Evolutionary conservation across 2,113 vertebrate species (phyloP).

Genomic region (Lepisosteus osseus): DNA sequence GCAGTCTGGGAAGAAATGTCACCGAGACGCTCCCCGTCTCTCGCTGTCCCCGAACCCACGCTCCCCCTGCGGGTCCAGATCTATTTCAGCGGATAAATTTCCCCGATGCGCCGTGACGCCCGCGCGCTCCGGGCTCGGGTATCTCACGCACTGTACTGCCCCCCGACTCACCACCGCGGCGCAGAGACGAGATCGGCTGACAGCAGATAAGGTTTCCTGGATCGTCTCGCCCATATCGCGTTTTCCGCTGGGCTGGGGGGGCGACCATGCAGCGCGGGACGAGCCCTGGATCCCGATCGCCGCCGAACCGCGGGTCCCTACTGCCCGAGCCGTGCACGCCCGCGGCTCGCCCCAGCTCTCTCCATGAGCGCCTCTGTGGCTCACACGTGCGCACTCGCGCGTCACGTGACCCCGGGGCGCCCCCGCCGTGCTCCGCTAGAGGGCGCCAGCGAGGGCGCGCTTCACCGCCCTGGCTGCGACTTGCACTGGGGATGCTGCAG

Average conservation of each 20-base stretch:
- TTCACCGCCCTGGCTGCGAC: no score
- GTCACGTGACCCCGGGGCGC: conserved; percentile 36
- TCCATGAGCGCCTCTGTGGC: conserved; percentile 45
- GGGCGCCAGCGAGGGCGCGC: no score
- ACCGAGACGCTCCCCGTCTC: no score
- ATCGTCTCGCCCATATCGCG: conserved; percentile 32
- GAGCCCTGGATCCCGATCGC: background rate
- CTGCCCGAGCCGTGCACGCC: conserved; percentile 5
- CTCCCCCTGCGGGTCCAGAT: no score
- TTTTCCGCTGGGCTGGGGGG: background rate
- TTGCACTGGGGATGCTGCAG: no score
- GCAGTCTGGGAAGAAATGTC: conserved; percentile 34
- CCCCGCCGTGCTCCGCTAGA: background rate
- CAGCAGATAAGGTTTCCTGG: conserved; percentile 62
- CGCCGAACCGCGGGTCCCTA: conserved; percentile 9
- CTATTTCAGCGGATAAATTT: conserved; percentile 14
- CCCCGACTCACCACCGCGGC: conserved; percentile 24
- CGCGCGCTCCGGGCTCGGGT: background rate
- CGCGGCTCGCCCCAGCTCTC: conserved; percentile 24
- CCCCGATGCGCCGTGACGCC: conserved; percentile 25
- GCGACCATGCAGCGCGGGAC: background rate
- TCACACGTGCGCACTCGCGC: conserved; percentile 39
- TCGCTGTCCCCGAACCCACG: no score
- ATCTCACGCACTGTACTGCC: background rate
- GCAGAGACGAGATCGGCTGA: conserved; percentile 59